Evolutionary conservation across 2,113 vertebrate genomes (phyloP), one percentile per base, ranked within the genome.

Genomic region (Brachypodius melanocephalos): DNA sequence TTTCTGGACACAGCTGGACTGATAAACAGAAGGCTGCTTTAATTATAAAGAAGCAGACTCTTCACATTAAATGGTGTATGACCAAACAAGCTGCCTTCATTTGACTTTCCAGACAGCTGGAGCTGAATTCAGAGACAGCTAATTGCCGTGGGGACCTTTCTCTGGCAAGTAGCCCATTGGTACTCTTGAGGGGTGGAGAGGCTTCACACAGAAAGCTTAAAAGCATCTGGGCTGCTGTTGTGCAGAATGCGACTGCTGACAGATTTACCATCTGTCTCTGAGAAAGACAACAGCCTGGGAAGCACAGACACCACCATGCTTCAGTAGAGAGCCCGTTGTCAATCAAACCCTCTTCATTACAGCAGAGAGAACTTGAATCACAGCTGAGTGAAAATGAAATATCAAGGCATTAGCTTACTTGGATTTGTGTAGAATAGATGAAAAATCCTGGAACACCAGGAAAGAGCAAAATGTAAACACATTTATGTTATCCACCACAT

Each of bases 191-290:
- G 68, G 96, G 86, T 95, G 90, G 91, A 96, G 88, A 93, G 84
- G 87, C 73, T 97, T 97, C 96, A 93, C 91, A 95, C 66, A 86
- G 83, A 97, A 93, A 96, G 76, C 94, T 97, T 97, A 94, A 96
- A 97, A 97, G 98, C 95, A 97, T 98, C 94, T 98, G 98, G 97
- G 95, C 97, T 96, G 94, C 95, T 97, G 95, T 97, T 97, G 91
- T 93, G 91, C 87, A 93, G 92, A 96, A 80, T 80, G 96, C 84
- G 92, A 85, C 96, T 94, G 96, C 91, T 98, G 97, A 97, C 95
- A 97, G 97, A 98, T 98, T 97, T 97, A 98, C 97, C 97, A 98
- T 97, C 97, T 98, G 98, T 93, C 97, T 97, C 95, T 95, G 94
- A 97, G 96, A 96, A 96, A 97, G 93, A 93, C 85, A 97, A 43